phyloP scores from a whole-genome alignment of 2,113 vertebrate genomes.

The Hiodon tergisus region DNA sequence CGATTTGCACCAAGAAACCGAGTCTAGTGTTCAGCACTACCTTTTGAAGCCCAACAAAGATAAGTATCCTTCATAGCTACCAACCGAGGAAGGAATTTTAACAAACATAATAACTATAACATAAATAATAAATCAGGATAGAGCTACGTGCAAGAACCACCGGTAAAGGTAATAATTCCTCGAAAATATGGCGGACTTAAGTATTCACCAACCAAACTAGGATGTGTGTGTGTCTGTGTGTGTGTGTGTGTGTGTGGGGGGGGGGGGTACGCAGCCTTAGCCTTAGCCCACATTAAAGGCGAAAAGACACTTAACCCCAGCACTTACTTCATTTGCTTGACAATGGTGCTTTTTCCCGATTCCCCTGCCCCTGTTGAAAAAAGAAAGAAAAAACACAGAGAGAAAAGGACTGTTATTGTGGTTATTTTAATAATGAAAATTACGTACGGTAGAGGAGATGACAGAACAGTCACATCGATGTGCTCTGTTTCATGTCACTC shows the following conservation, averaged over 20 bases:
- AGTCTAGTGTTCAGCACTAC: conserved; percentile 66
- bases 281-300: conserved; percentile 48
- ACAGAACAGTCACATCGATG: neutral
- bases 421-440: neutral
- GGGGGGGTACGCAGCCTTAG: conserved; percentile 50
- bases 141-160: conserved; percentile 49
- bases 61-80: neutral
- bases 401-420: conserved; percentile 34
- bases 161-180: conserved; percentile 62
- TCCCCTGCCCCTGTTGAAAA: conserved; percentile 84
- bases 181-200: conserved; percentile 78
- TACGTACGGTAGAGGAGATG: neutral
- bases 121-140: conserved; percentile 5
- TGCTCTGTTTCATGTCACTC: neutral
- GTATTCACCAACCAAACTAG: conserved; percentile 53
- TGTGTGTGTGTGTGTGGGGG: no score
- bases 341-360: conserved; percentile 97
- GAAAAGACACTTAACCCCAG: conserved; percentile 23
- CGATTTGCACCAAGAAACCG: conserved; percentile 40
- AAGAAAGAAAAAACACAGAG: conserved; percentile 57
- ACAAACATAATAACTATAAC: conserved; percentile 19
- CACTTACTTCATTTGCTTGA: conserved; percentile 99
- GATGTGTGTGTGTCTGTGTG: no score
- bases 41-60: conserved; percentile 62
- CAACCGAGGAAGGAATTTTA: neutral